Percentiles rank a stretch among this genome's conserved stretches.
These are phyloP conservation scores for Ormyrus rosae DNA, from an alignment of 2,888 invertebrate species.

Conservation along the genomic window DNA sequence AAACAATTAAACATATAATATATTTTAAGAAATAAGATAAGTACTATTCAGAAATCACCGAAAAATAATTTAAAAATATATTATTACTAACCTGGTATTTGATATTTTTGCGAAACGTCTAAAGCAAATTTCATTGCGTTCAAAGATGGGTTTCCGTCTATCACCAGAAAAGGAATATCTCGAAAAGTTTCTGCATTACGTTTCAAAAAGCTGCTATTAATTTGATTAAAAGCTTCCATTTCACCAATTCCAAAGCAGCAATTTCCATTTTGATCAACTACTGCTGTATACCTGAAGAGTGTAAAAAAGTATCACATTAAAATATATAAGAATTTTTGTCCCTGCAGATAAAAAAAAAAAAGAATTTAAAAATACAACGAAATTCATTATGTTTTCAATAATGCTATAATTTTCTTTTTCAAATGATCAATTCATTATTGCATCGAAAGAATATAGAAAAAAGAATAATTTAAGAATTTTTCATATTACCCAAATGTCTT, in stretches of 20 bases:
- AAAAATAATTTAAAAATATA: slow-evolving; percentile 29
- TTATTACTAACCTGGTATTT: slow-evolving; percentile 82
- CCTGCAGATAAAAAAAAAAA: not conserved
- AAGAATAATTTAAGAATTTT: too few relatives aligned
- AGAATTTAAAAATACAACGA: not conserved
- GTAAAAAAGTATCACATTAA: slow-evolving; percentile 8
- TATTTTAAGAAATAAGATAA: not conserved
- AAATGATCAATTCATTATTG: too few relatives aligned
- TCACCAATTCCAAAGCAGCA: slow-evolving; percentile 89
- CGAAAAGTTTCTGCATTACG: slow-evolving; percentile 79
- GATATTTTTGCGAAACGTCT: slow-evolving; percentile 79
- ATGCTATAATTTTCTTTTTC: too few relatives aligned
- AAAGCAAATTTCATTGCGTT: slow-evolving; percentile 82
- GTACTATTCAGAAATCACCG: not conserved
- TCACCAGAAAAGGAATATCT: slow-evolving; percentile 84
- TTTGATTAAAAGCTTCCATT: slow-evolving; percentile 86
- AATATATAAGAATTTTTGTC: not conserved
- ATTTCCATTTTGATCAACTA: slow-evolving; percentile 86
- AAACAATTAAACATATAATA: not conserved
- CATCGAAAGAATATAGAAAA: too few relatives aligned
- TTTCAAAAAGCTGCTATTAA: slow-evolving; percentile 82
- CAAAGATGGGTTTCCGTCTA: slow-evolving; percentile 90
- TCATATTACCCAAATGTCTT: too few relatives aligned
- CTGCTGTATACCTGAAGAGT: slow-evolving; percentile 87
- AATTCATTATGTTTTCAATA: not conserved